Evolutionary conservation across 2,797 vertebrate species (phyloP).

Genomic region (Sitta carolinensis): DNA sequence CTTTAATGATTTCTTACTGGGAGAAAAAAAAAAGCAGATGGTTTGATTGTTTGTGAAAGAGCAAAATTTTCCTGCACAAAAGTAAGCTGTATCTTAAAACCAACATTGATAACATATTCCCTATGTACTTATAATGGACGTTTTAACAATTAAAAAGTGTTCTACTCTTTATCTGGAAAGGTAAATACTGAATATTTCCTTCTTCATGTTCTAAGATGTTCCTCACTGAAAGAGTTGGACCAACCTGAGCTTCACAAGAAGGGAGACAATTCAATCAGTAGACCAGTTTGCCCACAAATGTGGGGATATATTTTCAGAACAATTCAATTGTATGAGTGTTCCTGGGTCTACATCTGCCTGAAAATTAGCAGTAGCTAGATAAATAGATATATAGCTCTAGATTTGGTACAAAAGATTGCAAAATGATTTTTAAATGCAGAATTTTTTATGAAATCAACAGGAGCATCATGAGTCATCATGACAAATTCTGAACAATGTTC

Average conservation of each 20-base stretch:
- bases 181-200: neutral
- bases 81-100: neutral
- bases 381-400: neutral
- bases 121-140: neutral
- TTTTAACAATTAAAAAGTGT: neutral
- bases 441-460: neutral
- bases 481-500: neutral
- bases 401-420: neutral
- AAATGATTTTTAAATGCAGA: constrained; percentile 10
- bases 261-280: neutral
- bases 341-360: neutral
- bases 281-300: neutral
- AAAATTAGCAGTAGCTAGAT: neutral
- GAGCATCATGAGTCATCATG: neutral
- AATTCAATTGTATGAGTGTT: neutral
- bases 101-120: neutral
- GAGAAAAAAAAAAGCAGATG: neutral
- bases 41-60: neutral
- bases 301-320: neutral
- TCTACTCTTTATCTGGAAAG: neutral
- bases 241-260: neutral
- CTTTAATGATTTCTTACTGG: neutral
- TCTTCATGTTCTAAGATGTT: neutral
- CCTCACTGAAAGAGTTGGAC: neutral
- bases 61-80: neutral